Evolutionary conservation across 2,113 vertebrate species (phyloP), one percentile per base, ranked within the genome.

Genomic region (Dolichallabes microphthalmus): DNA sequence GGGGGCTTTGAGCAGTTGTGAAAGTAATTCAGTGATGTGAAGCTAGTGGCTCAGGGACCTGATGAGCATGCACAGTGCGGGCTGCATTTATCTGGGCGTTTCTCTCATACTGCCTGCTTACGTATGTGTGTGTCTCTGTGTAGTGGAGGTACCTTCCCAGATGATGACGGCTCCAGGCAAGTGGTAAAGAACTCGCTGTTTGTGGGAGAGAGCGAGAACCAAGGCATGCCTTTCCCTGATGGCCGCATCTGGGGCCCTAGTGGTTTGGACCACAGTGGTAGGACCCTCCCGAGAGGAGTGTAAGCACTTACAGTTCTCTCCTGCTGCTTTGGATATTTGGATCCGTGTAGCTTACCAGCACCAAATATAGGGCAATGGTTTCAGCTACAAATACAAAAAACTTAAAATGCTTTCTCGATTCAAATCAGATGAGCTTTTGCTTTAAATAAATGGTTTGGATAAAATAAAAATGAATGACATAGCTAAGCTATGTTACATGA

Each of bases 131-230:
- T 82, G 32, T 71, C 35, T 68, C 87, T 82, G 85, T 69, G 11
- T 86, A 99, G 98, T 0, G 98, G 98, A 13, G 98, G 98, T 0
- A 99, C 98, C 0, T 99, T 99, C 91, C 98, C 98, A 0, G 97
- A 99, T 0, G 98, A 99, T 0, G 98, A 99, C 0, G 98, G 98
- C 80, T 98, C 98, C 6, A 96, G 94, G 86, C 98, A 99, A 93
- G 95, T 98, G 88, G 96, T 99, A 88, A 97, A 96, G 91, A 98
- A 99, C 93, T 98, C 97, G 22, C 88, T 99, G 78, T 99, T 99
- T 88, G 98, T 99, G 0, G 98, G 98, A 0, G 98, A 99, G 92
- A 99, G 98, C 19, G 94, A 95, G 22, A 99, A 99, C 52, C 93
- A 93, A 75, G 98, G 98, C 71, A 98, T 95, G 0, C 94, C 94